Base-by-base conservation (phyloP, 2,797 vertebrate species). In the Channallabes apus region DNA sequence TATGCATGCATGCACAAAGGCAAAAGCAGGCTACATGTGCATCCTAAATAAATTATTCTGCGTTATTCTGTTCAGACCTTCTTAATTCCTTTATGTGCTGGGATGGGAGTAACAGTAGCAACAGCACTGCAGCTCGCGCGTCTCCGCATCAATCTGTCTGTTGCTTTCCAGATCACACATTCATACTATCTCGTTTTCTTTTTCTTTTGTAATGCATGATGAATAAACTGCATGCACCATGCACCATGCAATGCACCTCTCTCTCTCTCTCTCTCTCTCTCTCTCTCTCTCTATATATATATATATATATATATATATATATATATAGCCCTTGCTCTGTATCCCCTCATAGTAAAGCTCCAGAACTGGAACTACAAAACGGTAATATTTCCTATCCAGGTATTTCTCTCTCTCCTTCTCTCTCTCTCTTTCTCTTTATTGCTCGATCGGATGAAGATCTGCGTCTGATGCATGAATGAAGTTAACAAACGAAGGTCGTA, bases 111-210 rank as follows among this genome's bases (percentile, higher is more conserved):
- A 18, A 29, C n/a, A 51, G 61, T 12, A 12, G 38, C 15, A 51
- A 38, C 6, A 20, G 38, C 38, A 65, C 78, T 80, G 78, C 78
- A 80, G 78, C 61, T 65, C 77, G 77, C 59, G 77, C 59, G 35
- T 64, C 61, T 51, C 38, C 22, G 61, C 78, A 80, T 80, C 78
- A 64, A 80, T 80, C 61, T 46, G 35, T 65, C 59, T 38, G 46
- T 2, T 51, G 38, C 61, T 46, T 46, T 24, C 24, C 8, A 12
- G 1, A 58, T 20, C 51, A 32, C 27, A 58, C 11, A 35, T 35
- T 29, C 14, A 35, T 5, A 22, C 54, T 8, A 73, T 20, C 17
- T 59, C 51, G 7, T 22, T 58, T 76, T 56, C 56, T 29, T 29
- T 0, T 46, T 46, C 2, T 51, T 11, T 8, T 46, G 41, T 3